A percentile compares a stretch with the other conserved stretches of the same genome.
These are phyloP conservation scores for Otus sunia DNA, from an alignment of 2,113 vertebrate genomes.

Conservation along the genomic window DNA sequence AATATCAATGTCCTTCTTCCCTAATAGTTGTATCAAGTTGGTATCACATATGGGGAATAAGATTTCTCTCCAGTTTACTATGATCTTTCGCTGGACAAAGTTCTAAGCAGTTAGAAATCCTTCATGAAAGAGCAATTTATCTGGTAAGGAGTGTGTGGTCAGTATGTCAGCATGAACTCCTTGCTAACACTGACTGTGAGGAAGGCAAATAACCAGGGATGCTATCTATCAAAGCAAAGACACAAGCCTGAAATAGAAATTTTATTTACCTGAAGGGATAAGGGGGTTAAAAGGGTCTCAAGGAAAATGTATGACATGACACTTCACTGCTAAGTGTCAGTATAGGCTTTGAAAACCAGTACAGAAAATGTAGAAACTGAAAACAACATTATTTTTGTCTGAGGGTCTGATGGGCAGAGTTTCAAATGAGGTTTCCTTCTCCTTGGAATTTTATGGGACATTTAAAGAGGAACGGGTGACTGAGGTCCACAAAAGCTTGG, in stretches of 20 bases:
- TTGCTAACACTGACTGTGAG: neutral
- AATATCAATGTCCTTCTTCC: neutral
- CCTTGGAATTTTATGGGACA: neutral
- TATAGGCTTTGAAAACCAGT: neutral
- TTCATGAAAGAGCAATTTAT: neutral
- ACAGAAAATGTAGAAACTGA: neutral
- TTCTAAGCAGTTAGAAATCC: neutral
- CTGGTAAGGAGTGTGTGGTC: neutral
- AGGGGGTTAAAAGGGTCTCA: neutral
- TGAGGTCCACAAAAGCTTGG: neutral
- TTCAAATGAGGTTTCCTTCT: neutral
- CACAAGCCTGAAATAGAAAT: neutral
- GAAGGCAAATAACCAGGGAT: neutral
- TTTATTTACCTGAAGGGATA: neutral
- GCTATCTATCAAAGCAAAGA: neutral
- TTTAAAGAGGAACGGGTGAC: neutral
- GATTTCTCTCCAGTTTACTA: neutral
- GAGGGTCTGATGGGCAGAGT: neutral
- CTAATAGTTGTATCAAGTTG: neutral
- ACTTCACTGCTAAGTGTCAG: neutral
- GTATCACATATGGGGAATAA: neutral
- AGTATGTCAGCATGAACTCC: neutral
- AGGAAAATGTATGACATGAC: neutral
- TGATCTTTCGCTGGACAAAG: neutral
- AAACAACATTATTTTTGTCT: neutral